These are phyloP conservation scores for Capromys pilorides DNA, from an alignment of 2,797 vertebrate species.

Conservation along the genomic window DNA sequence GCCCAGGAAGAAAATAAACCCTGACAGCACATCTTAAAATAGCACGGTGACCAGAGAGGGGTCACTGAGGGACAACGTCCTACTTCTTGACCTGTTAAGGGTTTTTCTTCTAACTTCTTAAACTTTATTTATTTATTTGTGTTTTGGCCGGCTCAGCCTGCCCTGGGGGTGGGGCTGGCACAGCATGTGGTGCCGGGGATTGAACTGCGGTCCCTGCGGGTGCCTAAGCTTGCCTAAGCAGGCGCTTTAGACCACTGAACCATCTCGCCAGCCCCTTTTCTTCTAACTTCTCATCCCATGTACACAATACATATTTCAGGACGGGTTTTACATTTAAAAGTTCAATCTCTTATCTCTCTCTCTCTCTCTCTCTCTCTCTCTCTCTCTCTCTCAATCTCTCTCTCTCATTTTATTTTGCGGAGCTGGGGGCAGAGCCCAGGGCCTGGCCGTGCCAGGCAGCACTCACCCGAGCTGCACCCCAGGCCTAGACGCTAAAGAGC, in stretches of 20 bases:
- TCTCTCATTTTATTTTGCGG: neutral
- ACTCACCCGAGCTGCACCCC: neutral
- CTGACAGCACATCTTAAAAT: conserved; percentile 55
- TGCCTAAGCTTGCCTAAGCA: too few relatives aligned
- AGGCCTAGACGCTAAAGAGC: neutral
- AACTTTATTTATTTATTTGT: too few relatives aligned
- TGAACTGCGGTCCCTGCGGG: too few relatives aligned
- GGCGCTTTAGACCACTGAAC: too few relatives aligned
- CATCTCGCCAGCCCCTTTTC: neutral
- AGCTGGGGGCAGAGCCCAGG: neutral
- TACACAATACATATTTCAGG: neutral
- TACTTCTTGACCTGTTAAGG: neutral
- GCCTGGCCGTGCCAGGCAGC: neutral
- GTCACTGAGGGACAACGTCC: neutral
- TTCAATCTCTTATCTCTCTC: neutral
- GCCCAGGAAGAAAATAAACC: conserved; percentile 49
- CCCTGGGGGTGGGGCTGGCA: too few relatives aligned
- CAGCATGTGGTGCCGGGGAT: too few relatives aligned
- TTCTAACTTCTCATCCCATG: neutral
- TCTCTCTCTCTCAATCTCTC: too few relatives aligned
- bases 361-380: neutral
- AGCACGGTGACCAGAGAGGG: conserved; percentile 14
- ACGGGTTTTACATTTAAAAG: neutral
- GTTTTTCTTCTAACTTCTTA: neutral
- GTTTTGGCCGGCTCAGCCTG: too few relatives aligned